Percentiles rank a stretch among this genome's conserved stretches.
Conservation (phyloP, 2,797 vertebrate species). For the Acanthiza pusilla region DNA sequence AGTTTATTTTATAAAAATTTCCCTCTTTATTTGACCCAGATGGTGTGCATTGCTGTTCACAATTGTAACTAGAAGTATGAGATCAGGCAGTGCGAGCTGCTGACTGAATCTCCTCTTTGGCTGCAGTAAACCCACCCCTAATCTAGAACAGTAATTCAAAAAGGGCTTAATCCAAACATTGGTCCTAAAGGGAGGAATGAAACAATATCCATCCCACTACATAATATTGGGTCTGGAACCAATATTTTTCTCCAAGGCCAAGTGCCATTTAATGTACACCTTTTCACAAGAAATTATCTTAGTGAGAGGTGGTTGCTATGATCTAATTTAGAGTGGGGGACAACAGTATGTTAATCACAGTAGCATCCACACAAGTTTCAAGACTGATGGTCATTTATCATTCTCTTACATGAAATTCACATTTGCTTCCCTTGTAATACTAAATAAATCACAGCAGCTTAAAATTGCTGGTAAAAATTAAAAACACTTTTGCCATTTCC, state of each 20-base stretch:
- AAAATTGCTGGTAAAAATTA: not conserved
- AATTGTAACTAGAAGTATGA: not conserved
- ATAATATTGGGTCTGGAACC: not conserved
- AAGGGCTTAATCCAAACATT: not conserved
- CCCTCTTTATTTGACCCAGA: not conserved
- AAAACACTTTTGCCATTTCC: not conserved
- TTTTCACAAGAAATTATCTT: not conserved
- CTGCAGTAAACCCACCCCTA: not conserved
- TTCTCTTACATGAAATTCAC: not conserved
- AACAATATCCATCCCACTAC: not conserved
- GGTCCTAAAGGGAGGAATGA: not conserved
- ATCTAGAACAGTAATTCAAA: not conserved
- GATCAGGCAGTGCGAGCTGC: not conserved
- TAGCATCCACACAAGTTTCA: not conserved
- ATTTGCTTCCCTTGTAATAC: not conserved
- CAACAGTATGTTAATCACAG: not conserved
- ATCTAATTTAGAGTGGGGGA: not conserved
- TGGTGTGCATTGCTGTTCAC: fast-evolving
- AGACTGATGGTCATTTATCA: not conserved
- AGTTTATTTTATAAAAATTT: not conserved
- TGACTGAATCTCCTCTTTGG: not conserved
- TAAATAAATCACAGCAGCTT: not conserved
- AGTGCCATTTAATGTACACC: not conserved
- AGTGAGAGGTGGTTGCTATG: not conserved
- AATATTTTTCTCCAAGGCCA: not conserved